Evolutionary conservation across 2,797 vertebrate genomes (phyloP), one percentile per base, ranked within the genome.

Genomic region (Loris lydekkerianus): DNA sequence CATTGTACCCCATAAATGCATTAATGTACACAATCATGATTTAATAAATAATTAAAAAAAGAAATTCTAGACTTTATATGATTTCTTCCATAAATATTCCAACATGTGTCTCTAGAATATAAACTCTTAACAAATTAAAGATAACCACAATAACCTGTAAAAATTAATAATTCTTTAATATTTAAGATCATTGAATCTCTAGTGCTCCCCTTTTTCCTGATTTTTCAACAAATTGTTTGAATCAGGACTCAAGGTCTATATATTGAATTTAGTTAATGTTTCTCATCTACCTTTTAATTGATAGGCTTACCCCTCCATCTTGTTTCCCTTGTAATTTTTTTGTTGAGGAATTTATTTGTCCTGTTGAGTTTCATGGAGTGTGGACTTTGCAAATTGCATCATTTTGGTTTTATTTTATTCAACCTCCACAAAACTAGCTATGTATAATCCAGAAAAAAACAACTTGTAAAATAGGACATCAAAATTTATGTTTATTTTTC

Each of bases 371-470:
- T 84, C 72, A 72, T 27, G n/a, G 56, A 67, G 31, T 49, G 65
- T n/a, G 20, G 21, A 49, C 29, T 70, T 63, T 87, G 27, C 29
- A 78, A 72, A 40, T 67, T 80, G 14, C 23, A 84, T 56, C 14
- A 20, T 40, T 89, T 37, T 65, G 56, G 18, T 94, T 91, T 94
- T 40, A 82, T 49, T 91, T 83, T 58, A 87, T 77, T 65, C 10
- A 46, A 91, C 83, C 34, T 65, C 67, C 76, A 94, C 58, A 20
- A 46, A 96, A 84, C 46, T 72, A 91, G 63, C 49, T 89, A 83
- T 20, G 14, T 60, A 58, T 20, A 77, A 63, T 77, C 25, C 46
- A 84, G 53, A 91, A 76, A 91, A 56, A 56, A 61, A 10, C 70
- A 63, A 80, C 31, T 29, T 72, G 81, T 65, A 91, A 90, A 90